A percentile compares a stretch with the other conserved stretches of the same genome.
Conservation (phyloP, 2,797 vertebrate species). For the Lateolabrax maculatus region DNA sequence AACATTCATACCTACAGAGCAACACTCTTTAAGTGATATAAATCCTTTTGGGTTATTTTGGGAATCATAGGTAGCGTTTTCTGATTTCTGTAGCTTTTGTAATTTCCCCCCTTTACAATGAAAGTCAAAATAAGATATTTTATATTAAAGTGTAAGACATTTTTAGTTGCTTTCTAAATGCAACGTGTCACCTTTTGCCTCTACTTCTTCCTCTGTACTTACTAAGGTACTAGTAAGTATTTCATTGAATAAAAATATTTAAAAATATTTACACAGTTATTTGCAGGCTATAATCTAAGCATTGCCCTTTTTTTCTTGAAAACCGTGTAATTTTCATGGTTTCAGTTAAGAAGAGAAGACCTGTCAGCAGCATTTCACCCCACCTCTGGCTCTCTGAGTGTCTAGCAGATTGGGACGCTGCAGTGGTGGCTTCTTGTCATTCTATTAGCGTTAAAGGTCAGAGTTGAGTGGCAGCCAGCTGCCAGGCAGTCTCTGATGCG, state of each 20-base stretch:
- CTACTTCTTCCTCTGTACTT: neutral
- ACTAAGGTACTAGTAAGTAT: neutral
- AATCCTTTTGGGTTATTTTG: no score
- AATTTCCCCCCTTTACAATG: neutral
- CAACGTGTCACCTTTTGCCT: neutral
- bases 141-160: neutral
- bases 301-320: neutral
- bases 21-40: neutral
- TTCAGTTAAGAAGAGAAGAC: neutral
- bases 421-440: neutral
- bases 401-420: neutral
- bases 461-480: slow-evolving; percentile 10
- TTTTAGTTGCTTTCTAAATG: neutral
- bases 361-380: neutral
- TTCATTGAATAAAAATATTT: no score
- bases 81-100: neutral
- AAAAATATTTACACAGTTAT: neutral
- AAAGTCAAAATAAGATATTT: neutral
- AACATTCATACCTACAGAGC: neutral
- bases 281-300: neutral
- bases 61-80: no score
- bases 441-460: slow-evolving; percentile 33
- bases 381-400: neutral
- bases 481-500: neutral
- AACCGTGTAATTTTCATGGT: neutral